These are phyloP conservation scores for Carcina quercana DNA, from an alignment of 2,888 invertebrate species.

Conservation along the genomic window DNA sequence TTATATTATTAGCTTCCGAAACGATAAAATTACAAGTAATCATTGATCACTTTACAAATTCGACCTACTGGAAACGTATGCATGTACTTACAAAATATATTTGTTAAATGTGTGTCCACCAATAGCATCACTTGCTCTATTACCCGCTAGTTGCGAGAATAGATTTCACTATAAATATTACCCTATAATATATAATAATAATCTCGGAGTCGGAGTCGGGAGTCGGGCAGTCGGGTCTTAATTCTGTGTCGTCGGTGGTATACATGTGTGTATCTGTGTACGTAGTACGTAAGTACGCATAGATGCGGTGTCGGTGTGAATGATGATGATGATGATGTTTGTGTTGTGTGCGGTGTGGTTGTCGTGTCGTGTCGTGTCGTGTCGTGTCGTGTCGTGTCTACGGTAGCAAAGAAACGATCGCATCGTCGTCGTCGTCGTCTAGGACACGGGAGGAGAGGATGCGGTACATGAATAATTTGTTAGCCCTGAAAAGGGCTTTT, in stretches of 20 bases:
- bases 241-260: neutral
- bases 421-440: too few species aligned
- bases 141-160: neutral
- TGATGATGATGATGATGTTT: neutral
- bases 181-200: conserved; percentile 6
- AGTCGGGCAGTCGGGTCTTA: conserved; percentile 13
- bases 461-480: too few species aligned
- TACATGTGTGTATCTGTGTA: neutral
- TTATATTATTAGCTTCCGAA: too few species aligned
- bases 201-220: conserved; percentile 16
- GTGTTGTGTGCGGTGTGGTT: neutral
- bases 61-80: too few species aligned
- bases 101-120: too few species aligned
- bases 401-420: neutral
- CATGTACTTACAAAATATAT: too few species aligned
- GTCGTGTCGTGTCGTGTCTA: neutral
- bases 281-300: neutral
- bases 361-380: neutral
- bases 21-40: too few species aligned
- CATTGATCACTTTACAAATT: too few species aligned
- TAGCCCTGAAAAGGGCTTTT: too few species aligned
- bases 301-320: neutral
- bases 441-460: too few species aligned
- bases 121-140: too few species aligned
- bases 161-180: neutral